These are phyloP conservation scores for Leucopsar rothschildi DNA, from an alignment of 2,113 vertebrate species.

Conservation along the genomic window DNA sequence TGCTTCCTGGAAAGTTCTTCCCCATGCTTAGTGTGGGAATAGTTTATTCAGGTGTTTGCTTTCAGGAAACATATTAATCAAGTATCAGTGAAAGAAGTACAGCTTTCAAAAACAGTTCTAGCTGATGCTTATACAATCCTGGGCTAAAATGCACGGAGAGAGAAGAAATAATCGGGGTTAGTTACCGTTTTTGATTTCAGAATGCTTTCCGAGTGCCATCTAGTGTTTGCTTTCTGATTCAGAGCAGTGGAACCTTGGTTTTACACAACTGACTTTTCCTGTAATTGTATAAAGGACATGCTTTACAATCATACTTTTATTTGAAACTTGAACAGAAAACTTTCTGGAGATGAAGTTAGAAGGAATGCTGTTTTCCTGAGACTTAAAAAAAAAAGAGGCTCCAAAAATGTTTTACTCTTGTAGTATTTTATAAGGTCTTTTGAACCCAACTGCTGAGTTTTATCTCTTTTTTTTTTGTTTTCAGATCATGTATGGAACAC, in stretches of 20 bases:
- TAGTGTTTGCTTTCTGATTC: not conserved
- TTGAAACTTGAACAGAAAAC: not conserved
- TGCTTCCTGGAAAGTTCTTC: not conserved
- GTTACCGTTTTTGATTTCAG: not conserved
- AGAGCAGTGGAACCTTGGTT: not conserved
- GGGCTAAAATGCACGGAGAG: not conserved
- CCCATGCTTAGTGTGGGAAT: not conserved
- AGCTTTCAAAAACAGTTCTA: not conserved
- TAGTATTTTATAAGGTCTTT: not conserved
- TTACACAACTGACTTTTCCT: not conserved
- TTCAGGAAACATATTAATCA: not conserved
- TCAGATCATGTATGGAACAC: constrained; percentile 94
- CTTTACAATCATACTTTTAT: not conserved
- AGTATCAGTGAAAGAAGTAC: not conserved
- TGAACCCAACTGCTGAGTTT: not conserved
- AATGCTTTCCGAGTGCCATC: constrained; percentile 3
- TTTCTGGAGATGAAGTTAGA: not conserved
- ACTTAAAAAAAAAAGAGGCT: not conserved
- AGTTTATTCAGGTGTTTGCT: not conserved
- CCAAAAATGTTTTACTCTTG: not conserved
- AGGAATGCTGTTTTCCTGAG: not conserved
- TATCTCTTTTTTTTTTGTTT: not conserved
- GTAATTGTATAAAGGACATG: not conserved
- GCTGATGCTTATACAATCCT: not conserved
- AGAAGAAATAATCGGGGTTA: not conserved